These are phyloP conservation scores for Coecobrya sp. DNA, from an alignment of 2,888 invertebrate species.

Conservation along the genomic window DNA sequence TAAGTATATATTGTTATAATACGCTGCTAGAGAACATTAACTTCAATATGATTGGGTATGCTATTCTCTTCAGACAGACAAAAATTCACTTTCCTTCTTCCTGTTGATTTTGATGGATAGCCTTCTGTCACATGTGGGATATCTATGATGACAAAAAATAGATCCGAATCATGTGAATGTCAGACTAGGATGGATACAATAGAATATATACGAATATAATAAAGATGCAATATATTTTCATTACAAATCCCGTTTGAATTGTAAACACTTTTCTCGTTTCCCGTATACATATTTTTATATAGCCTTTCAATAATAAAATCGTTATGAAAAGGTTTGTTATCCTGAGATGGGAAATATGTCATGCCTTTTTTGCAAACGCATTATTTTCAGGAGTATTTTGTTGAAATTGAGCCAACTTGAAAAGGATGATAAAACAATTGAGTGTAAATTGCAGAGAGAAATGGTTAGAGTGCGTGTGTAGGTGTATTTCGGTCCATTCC, in stretches of 20 bases:
- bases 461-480: neutral
- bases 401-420: neutral
- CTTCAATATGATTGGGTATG: neutral
- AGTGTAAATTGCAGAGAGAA: neutral
- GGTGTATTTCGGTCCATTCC: neutral
- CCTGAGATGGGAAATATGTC: too few species aligned
- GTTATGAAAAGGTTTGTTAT: neutral
- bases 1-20: neutral
- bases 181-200: slow-evolving; percentile 11
- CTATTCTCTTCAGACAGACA: slow-evolving; percentile 18
- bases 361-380: neutral
- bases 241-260: too few species aligned
- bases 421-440: neutral
- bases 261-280: too few species aligned
- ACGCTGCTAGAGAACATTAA: neutral
- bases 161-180: neutral
- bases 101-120: slow-evolving; percentile 70
- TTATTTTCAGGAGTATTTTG: neutral
- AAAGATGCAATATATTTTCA: too few species aligned
- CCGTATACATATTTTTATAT: too few species aligned
- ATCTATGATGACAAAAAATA: slow-evolving; percentile 62
- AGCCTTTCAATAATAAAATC: too few species aligned
- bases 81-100: slow-evolving; percentile 45
- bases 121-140: slow-evolving; percentile 68
- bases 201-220: neutral